Conservation (phyloP, 2,113 vertebrate species). For the Myotis lucifugus region DNA sequence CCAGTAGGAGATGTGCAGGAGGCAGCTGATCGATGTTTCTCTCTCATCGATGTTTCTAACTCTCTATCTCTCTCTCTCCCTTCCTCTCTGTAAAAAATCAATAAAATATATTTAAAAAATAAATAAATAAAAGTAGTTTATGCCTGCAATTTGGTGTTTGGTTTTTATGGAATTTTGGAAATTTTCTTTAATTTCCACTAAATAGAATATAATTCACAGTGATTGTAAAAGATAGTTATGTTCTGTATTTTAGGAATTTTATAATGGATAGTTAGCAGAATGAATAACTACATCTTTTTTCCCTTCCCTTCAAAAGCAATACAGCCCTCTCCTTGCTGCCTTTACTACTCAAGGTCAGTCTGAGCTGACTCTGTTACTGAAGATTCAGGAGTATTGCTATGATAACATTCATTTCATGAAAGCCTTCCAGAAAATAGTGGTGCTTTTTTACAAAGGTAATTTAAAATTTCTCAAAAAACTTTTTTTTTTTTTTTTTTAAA, state of each 20-base stretch:
- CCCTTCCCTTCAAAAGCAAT: conserved; percentile 89
- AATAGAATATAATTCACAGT: neutral
- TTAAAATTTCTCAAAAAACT: neutral
- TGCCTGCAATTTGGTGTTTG: neutral
- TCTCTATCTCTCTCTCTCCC: too few relatives aligned
- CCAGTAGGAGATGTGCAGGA: too few relatives aligned
- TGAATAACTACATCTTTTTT: neutral
- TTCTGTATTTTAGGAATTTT: neutral
- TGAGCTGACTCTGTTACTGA: conserved; percentile 97
- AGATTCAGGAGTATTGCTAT: conserved; percentile 99
- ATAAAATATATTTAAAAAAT: too few relatives aligned
- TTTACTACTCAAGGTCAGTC: conserved; percentile 99
- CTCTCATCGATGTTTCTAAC: too few relatives aligned
- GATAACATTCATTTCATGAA: conserved; percentile 99
- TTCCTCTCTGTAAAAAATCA: too few relatives aligned
- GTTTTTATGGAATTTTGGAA: neutral
- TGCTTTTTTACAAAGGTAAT: conserved; percentile 99
- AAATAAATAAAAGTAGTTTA: conserved; percentile 8
- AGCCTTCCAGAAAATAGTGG: conserved; percentile 99
- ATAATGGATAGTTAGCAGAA: neutral
- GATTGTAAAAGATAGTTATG: neutral
- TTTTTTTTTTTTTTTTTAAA: too few relatives aligned
- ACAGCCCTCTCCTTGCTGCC: conserved; percentile 98
- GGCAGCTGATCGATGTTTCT: too few relatives aligned
- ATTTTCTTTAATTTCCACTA: neutral